Evolutionary conservation across 2,113 vertebrate genomes (phyloP).

Genomic region (Poeciliopsis occidentalis): DNA sequence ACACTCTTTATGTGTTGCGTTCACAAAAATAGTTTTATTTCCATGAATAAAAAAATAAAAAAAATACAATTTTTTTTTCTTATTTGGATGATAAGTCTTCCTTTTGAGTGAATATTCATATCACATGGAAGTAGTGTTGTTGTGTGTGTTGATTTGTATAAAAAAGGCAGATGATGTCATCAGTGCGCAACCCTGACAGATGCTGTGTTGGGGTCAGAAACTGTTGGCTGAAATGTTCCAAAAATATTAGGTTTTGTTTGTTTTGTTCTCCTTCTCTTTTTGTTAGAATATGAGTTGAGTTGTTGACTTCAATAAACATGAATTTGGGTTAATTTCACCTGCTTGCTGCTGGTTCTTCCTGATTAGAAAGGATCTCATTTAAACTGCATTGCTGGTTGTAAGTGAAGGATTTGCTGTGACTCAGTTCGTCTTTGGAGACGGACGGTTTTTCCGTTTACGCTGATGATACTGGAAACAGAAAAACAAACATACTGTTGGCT

Average conservation of each 20-base stretch:
- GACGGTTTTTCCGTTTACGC: no score
- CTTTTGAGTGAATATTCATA: slow-evolving; percentile 81
- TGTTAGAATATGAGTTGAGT: slow-evolving; percentile 71
- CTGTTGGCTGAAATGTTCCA: slow-evolving; percentile 64
- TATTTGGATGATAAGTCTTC: slow-evolving; percentile 80
- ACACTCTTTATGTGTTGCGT: slow-evolving; percentile 47
- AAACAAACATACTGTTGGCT: no score
- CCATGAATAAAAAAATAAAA: slow-evolving; percentile 23
- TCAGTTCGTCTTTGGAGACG: no score
- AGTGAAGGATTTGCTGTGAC: no score
- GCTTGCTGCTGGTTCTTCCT: slow-evolving; percentile 20
- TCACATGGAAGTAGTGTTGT: slow-evolving; percentile 70
- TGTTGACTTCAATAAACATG: slow-evolving; percentile 83
- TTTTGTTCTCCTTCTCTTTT: slow-evolving; percentile 16
- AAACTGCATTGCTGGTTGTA: not conserved
- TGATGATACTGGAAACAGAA: no score
- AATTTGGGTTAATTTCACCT: slow-evolving; percentile 77
- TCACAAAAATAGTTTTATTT: slow-evolving; percentile 58
- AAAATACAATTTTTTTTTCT: slow-evolving; percentile 33
- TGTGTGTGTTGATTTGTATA: slow-evolving; percentile 73
- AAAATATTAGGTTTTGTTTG: slow-evolving; percentile 55
- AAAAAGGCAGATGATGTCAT: slow-evolving; percentile 70
- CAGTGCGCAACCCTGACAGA: slow-evolving; percentile 50
- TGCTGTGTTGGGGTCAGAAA: slow-evolving; percentile 52
- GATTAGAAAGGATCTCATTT: not conserved